Evolutionary conservation across 2,888 invertebrate genomes (phyloP).

Genomic region (Oscheius sp.): DNA sequence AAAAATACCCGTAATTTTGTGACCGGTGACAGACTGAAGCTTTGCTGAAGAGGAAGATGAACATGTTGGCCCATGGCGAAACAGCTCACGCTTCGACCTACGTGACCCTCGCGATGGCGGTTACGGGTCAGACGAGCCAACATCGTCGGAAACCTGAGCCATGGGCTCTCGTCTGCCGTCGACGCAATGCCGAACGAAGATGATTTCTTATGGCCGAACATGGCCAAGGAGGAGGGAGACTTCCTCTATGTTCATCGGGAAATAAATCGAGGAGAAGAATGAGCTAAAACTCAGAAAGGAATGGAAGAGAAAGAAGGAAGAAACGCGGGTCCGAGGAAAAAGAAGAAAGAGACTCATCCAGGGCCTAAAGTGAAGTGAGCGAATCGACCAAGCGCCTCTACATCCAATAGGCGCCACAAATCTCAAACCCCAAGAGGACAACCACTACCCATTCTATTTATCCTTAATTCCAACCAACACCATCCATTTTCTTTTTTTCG

Average conservation of each 20-base stretch:
- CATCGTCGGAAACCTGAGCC: conserved; percentile 42
- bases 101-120: conserved; percentile 7
- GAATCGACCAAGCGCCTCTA: conserved; percentile 32
- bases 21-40: conserved; percentile 43
- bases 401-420: conserved; percentile 37
- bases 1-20: conserved; percentile 43
- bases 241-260: background rate
- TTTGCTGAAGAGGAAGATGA: conserved; percentile 22
- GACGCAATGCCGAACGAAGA: conserved; percentile 30
- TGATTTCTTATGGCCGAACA: conserved; percentile 33
- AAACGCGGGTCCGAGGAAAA: background rate
- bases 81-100: conserved; percentile 42
- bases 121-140: conserved; percentile 40
- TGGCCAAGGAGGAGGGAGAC: conserved; percentile 3
- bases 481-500: background rate
- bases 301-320: conserved; percentile 7
- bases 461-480: conserved; percentile 10
- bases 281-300: background rate
- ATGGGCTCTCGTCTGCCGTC: conserved; percentile 37
- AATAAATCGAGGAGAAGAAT: background rate
- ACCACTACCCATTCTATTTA: conserved; percentile 23
- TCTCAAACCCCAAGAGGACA: conserved; percentile 26
- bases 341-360: too few species aligned
- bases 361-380: too few species aligned
- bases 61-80: conserved; percentile 37